Evolutionary conservation across 1,140 invertebrate species (phyloP), one percentile per base, ranked within the genome.

Genomic region (Tyrophagus putrescentiae): DNA sequence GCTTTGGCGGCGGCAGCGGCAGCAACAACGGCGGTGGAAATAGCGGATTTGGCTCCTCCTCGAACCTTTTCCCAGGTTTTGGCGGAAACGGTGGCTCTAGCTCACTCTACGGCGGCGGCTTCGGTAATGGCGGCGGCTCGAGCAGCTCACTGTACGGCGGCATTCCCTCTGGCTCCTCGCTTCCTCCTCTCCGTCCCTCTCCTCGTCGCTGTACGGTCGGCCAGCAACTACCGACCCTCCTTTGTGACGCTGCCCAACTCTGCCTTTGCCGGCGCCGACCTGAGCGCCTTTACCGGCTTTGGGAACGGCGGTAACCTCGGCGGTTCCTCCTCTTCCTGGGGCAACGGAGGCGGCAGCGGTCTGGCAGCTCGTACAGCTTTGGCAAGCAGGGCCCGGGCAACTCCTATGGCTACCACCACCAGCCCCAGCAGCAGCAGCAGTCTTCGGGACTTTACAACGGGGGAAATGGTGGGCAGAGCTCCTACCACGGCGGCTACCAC

Each of bases 211-310:
- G 52, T 45, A 59, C 34, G 57, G 57, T 21, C 57, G 1, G 36
- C 57, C 4, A 45, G 41, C 3, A 42, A n/a, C 16, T 59, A 59
- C 33, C 34, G 57, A 4, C 57, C 57, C 29, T 31, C 25, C 7
- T 54, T 54, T 32, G 36, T 59, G 36, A 45, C 39, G 7, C 1
- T 59, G 27, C 57, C 57, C 29, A 48, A 48, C 18, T 48, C 25
- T 48, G 36, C 36, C 13, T 13, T n/a, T 13, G 36, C 36, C 13
- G 36, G 13, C 13, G 36, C 36, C 13, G 36, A n/a, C n/a, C n/a
- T n/a, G n/a, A n/a, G n/a, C n/a, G n/a, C n/a, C n/a, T n/a, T n/a
- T n/a, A n/a, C n/a, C n/a, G n/a, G n/a, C n/a, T n/a, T n/a, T n/a
- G n/a, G n/a, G n/a, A n/a, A n/a, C n/a, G n/a, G n/a, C n/a, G n/a